phyloP scores from a whole-genome alignment of 2,797 vertebrate genomes.

The Platalea minor region DNA sequence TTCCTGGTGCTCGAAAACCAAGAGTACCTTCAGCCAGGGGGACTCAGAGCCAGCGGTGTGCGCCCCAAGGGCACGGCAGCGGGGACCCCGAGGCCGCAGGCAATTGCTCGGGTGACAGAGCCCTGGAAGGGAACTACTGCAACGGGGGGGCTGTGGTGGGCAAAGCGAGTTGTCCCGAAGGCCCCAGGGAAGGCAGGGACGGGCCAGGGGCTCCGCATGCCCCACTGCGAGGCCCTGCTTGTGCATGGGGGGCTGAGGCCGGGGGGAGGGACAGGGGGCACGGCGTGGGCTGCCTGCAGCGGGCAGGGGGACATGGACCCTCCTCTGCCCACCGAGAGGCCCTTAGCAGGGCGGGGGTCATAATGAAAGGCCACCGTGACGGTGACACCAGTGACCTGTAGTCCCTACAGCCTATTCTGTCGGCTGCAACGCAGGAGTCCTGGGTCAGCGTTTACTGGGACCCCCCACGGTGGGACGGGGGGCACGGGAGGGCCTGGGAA shows the following conservation, averaged over 20 bases:
- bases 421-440: accelerated
- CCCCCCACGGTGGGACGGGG: accelerated
- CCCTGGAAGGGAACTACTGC: not conserved
- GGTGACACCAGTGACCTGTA: not conserved
- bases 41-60: not conserved
- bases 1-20: not conserved
- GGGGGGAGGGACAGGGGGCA: not conserved
- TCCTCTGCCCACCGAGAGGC: not conserved
- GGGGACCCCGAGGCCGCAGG: accelerated
- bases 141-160: not conserved
- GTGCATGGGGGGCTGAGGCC: not conserved
- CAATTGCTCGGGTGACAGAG: not conserved
- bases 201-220: accelerated
- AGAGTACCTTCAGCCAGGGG: not conserved
- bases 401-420: not conserved
- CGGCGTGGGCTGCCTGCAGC: not conserved
- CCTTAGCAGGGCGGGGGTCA: not conserved
- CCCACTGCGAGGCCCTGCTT: not conserved
- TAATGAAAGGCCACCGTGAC: accelerated
- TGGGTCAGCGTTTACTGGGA: not conserved
- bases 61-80: not conserved
- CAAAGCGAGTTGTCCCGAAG: not conserved
- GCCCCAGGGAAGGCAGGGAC: not conserved
- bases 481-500: not conserved
- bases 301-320: not conserved